Base-by-base conservation (phyloP, 2,888 invertebrate species). In the Hedychridium roseum region DNA sequence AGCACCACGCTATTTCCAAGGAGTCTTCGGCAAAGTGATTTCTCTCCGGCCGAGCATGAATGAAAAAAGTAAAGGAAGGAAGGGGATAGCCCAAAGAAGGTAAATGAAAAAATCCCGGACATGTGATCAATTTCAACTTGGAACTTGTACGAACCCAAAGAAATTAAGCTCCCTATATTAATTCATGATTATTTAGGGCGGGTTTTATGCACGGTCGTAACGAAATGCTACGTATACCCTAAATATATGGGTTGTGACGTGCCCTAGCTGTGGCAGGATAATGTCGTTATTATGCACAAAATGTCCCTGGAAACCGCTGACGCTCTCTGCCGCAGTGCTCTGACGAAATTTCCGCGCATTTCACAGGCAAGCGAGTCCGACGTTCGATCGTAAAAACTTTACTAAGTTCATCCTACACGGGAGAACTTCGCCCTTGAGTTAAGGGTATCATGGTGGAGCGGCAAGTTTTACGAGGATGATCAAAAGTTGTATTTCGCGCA, bases 21-120 rank as follows among this genome's bases (percentile, higher is more conserved):
- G 62, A 54, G 54, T 49, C 35, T 28, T 39, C 40, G 35, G 43
- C 54, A 54, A 50, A 43, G 52, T 62, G 54, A 60, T 62, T 62
- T 62, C 52, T 47, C 48, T 45, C 37, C 21, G 45, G 43, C 39
- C 36, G 41, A 42, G 56, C 41, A 50, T 34, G 43, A 43, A 43
- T 55, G 21, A 30, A n/a, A 18, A 20, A 35, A 20, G 18, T 7
- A 23, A 45, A 50, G 40, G 23, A 40, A 40, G 34, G 38, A 38
- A 41, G 43, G 28, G 15, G 35, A 6, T 9, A 23, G 23, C 5
- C 5, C 9, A 23, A 23, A 23, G 23, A 23, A 9, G 23, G 23
- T 6, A 9, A 9, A 17, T 21, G 27, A 32, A 21, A 34, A 3
- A 15, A n/a, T n/a, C n/a, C n/a, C n/a, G n/a, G n/a, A n/a, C n/a